Conservation (phyloP, 1,140 invertebrate genomes). For the Rhyacophila brunnea region DNA sequence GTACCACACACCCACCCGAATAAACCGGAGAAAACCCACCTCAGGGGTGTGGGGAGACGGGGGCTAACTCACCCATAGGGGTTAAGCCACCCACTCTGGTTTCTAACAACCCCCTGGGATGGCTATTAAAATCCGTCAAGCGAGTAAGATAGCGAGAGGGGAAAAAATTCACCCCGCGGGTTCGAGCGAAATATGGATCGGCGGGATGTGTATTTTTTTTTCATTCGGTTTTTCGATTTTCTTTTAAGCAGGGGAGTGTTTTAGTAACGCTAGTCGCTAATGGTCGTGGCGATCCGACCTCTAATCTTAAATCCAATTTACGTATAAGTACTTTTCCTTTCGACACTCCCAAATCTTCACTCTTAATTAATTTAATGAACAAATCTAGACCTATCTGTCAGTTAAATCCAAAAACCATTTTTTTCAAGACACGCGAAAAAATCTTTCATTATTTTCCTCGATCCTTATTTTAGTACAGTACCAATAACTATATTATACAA, state of each 20-base stretch:
- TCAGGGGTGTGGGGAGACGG: slow-evolving; percentile 29
- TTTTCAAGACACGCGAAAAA: too few species aligned
- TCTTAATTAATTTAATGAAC: too few species aligned
- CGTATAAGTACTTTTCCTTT: not conserved
- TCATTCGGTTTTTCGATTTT: slow-evolving; percentile 26
- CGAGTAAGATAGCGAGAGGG: slow-evolving; percentile 33
- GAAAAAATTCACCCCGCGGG: slow-evolving; percentile 21
- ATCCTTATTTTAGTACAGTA: too few species aligned
- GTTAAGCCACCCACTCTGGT: slow-evolving; percentile 31
- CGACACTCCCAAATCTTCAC: not conserved
- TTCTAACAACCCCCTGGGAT: slow-evolving; percentile 43
- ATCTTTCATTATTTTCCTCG: too few species aligned
- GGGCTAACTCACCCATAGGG: slow-evolving; percentile 41
- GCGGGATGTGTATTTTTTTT: slow-evolving; percentile 35
- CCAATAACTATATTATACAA: too few species aligned
- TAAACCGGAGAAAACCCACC: not conserved
- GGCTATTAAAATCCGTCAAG: slow-evolving; percentile 37
- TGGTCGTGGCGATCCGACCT: too few species aligned
- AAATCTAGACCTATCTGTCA: too few species aligned
- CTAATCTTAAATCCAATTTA: too few species aligned
- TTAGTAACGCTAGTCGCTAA: too few species aligned
- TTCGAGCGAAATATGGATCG: slow-evolving; percentile 39
- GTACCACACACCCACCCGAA: slow-evolving; percentile 42
- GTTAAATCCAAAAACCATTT: too few species aligned
- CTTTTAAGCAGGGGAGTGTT: slow-evolving; percentile 13